Conservation (phyloP, 30 jellyfish, hydroid and myxozoan species). For the Aurelia aurita region DNA sequence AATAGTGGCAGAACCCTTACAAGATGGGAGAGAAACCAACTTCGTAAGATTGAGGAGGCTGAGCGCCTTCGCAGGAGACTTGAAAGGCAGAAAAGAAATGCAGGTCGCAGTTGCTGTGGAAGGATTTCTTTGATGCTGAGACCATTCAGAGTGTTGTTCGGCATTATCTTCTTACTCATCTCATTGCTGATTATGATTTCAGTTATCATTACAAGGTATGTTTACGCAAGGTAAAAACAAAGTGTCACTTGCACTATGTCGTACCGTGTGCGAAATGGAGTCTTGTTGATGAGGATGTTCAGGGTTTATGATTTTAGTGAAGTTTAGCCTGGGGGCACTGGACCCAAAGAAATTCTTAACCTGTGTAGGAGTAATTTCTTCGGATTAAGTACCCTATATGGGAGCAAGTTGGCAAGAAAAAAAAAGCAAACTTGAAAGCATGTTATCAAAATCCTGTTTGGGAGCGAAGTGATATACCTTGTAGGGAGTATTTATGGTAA, state of each 20-base stretch:
- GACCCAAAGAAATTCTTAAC: too few species aligned
- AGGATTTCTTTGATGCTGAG: conserved; percentile 55
- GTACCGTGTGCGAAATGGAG: not conserved
- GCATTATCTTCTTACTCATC: conserved; percentile 55
- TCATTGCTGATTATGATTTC: conserved; percentile 82
- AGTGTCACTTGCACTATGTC: not conserved
- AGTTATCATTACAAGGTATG: conserved; percentile 80
- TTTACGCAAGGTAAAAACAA: too few species aligned
- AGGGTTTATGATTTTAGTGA: too few species aligned
- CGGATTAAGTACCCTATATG: too few species aligned
- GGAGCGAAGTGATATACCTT: too few species aligned
- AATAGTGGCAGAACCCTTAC: conserved; percentile 88
- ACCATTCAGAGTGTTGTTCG: conserved; percentile 86
- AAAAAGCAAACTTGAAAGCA: too few species aligned
- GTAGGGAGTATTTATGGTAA: too few species aligned
- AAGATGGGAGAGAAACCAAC: conserved; percentile 87
- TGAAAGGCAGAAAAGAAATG: conserved; percentile 60
- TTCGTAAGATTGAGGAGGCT: conserved; percentile 83
- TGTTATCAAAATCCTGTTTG: too few species aligned
- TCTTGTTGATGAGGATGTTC: not conserved
- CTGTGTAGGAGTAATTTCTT: too few species aligned
- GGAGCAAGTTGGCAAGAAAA: too few species aligned
- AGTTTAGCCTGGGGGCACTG: too few species aligned
- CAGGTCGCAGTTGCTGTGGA: conserved; percentile 58
- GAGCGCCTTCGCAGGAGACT: conserved; percentile 85